Evolutionary conservation across 2,888 invertebrate species (phyloP).

Genomic region (Formica aserva): DNA sequence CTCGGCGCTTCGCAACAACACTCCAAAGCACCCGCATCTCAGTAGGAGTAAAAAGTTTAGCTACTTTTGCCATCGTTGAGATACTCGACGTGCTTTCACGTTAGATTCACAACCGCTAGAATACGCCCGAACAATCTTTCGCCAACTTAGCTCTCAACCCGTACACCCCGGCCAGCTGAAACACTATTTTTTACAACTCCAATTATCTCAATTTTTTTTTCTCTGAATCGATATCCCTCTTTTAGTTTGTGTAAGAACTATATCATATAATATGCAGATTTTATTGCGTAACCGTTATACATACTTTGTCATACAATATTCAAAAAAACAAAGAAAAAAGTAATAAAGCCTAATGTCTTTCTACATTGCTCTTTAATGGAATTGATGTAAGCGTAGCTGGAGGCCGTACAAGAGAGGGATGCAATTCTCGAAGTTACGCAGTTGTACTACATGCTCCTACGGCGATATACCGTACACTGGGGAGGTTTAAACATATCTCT

Average conservation of each 20-base stretch:
- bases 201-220: not conserved
- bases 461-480: not conserved
- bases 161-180: not conserved
- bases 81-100: not conserved
- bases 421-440: slow-evolving; percentile 17
- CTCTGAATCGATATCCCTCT: not conserved
- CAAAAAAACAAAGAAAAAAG: not conserved
- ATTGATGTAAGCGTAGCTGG: not conserved
- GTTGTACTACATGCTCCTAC: slow-evolving; percentile 11
- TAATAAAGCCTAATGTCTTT: not conserved
- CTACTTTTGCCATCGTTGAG: slow-evolving; percentile 14
- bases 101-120: slow-evolving; percentile 8
- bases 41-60: slow-evolving; percentile 29
- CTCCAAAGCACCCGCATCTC: not conserved
- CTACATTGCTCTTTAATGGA: not conserved
- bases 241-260: not conserved
- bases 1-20: slow-evolving; percentile 14
- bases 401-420: not conserved
- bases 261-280: not conserved
- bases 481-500: slow-evolving; percentile 20
- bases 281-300: not conserved
- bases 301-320: not conserved
- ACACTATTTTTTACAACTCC: not conserved
- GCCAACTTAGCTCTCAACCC: slow-evolving; percentile 1
- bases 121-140: slow-evolving; percentile 34